phyloP scores from a whole-genome alignment of 2,113 vertebrate genomes.

The Pterophyllum scalare region DNA sequence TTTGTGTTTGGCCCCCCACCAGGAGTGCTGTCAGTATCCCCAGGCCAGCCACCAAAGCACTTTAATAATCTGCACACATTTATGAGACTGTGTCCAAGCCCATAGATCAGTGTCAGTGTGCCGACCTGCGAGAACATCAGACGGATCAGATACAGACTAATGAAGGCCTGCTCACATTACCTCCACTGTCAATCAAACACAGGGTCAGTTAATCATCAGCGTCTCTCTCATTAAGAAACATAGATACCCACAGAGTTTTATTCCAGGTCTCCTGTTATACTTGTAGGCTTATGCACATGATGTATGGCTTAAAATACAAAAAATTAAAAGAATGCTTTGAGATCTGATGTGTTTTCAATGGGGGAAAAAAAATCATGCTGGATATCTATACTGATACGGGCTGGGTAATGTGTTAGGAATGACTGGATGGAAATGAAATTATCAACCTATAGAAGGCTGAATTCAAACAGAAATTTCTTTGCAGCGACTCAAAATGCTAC shows the following conservation, averaged over 20 bases:
- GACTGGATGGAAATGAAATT: no score
- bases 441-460: no score
- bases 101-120: slow-evolving; percentile 59
- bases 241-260: slow-evolving; percentile 39
- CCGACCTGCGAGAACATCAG: slow-evolving; percentile 40
- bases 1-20: slow-evolving; percentile 19
- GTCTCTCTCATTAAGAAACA: slow-evolving; percentile 49
- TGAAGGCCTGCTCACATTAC: slow-evolving; percentile 63
- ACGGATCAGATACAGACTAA: slow-evolving; percentile 53
- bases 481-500: no score
- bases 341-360: no score
- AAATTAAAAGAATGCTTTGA: no score
- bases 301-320: background rate
- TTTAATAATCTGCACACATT: slow-evolving; percentile 55
- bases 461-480: no score
- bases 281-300: background rate
- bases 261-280: slow-evolving; percentile 9
- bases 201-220: slow-evolving; percentile 48
- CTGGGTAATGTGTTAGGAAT: no score
- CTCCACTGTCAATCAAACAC: slow-evolving; percentile 54
- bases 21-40: background rate
- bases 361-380: no score
- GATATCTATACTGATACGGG: no score
- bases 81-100: slow-evolving; percentile 41
- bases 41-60: background rate